Percentiles rank a stretch among this genome's conserved stretches.
Conservation (phyloP, 2,888 invertebrate species). For the Leucozona laternaria region DNA sequence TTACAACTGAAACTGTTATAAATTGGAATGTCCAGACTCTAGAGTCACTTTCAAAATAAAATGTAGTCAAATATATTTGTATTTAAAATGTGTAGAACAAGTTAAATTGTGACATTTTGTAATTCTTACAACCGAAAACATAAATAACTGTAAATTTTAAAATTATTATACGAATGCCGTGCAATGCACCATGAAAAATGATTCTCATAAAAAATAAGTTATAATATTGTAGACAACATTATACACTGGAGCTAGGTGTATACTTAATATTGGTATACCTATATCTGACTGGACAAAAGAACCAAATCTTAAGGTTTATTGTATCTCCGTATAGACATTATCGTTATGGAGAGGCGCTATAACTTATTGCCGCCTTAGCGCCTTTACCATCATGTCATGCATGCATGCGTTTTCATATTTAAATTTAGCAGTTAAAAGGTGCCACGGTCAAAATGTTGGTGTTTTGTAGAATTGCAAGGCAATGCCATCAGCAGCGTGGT, state of each 20-base stretch:
- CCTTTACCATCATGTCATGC: conserved; percentile 44
- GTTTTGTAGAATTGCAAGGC: conserved; percentile 18
- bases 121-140: conserved; percentile 34
- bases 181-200: conserved; percentile 27
- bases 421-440: conserved; percentile 43
- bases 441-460: conserved; percentile 52
- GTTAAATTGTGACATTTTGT: conserved; percentile 23
- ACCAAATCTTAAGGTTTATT: conserved; percentile 39
- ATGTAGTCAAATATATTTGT: too few relatives aligned
- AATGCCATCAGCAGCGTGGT: background rate
- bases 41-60: too few relatives aligned
- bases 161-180: conserved; percentile 55
- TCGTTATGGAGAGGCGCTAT: conserved; percentile 46
- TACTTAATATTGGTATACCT: conserved; percentile 10
- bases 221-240: conserved; percentile 5
- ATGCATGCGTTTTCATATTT: conserved; percentile 44
- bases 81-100: too few relatives aligned
- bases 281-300: conserved; percentile 43
- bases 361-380: conserved; percentile 47
- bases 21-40: too few relatives aligned
- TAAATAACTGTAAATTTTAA: conserved; percentile 32
- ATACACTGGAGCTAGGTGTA: conserved; percentile 31
- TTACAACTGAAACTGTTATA: too few relatives aligned
- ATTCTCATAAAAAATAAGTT: conserved; percentile 44
- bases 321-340: conserved; percentile 11